These are phyloP conservation scores for Drosophila emarginata DNA, from an alignment of 2,888 invertebrate genomes.

Conservation along the genomic window DNA sequence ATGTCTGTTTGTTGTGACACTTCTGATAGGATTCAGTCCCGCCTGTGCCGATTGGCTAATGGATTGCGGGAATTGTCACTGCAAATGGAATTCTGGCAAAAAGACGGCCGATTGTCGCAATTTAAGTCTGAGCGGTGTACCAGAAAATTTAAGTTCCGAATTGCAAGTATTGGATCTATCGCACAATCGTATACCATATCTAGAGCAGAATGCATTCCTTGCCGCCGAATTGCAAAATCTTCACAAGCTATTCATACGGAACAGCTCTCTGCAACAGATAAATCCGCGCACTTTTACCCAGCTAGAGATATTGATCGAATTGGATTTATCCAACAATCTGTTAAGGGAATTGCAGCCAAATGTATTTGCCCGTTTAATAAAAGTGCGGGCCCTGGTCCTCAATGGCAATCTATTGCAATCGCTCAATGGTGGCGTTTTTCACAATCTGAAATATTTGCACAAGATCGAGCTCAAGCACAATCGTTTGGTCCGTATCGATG, in stretches of 20 bases:
- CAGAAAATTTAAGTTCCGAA: slow-evolving; percentile 88
- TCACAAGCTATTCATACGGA: slow-evolving; percentile 89
- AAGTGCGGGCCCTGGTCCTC: slow-evolving; percentile 88
- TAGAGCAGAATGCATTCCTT: slow-evolving; percentile 87
- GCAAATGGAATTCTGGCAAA: slow-evolving; percentile 93
- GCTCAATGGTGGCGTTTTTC: slow-evolving; percentile 89
- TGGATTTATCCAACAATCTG: slow-evolving; percentile 90
- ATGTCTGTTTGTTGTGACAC: slow-evolving; percentile 7
- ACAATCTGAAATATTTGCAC: slow-evolving; percentile 88
- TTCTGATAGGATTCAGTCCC: not conserved
- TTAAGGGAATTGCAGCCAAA: slow-evolving; percentile 86
- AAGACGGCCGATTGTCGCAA: slow-evolving; percentile 91
- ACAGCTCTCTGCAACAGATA: slow-evolving; percentile 88
- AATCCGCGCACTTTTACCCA: slow-evolving; percentile 89
- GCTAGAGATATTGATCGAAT: slow-evolving; percentile 89
- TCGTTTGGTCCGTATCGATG: slow-evolving; percentile 86
- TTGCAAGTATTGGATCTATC: slow-evolving; percentile 88
- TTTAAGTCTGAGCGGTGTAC: slow-evolving; percentile 87
- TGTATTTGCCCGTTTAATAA: slow-evolving; percentile 88
- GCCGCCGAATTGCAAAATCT: slow-evolving; percentile 88
- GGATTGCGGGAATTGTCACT: slow-evolving; percentile 85
- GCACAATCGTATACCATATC: slow-evolving; percentile 86
- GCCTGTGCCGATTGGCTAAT: slow-evolving; percentile 77
- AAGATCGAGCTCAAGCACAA: slow-evolving; percentile 90
- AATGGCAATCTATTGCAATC: slow-evolving; percentile 89